Base-by-base conservation (phyloP, 2,113 vertebrate species). In the Donacobius atricapilla region DNA sequence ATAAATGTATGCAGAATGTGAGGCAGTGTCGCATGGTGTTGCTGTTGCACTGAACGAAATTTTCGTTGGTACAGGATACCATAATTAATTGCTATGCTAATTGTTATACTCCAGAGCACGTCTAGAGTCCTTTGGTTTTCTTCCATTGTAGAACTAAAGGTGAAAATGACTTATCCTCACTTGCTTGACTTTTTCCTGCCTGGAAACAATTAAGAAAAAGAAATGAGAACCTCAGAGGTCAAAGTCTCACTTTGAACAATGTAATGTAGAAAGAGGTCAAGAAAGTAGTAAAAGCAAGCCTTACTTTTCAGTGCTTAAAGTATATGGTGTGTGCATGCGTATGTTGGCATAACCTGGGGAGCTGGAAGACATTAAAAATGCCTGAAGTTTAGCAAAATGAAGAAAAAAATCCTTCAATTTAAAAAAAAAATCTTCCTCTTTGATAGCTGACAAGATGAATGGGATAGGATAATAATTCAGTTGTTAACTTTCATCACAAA, bases 41-140 rank as follows among this genome's bases (percentile, higher is more conserved):
- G 91, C 96, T 96, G 35, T 93, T 97, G 89, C 76, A 71, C 86
- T 44, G 77, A 94, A 91, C 42, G 72, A 75, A 81, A 66, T 58
- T 80, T 89, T 44, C 40, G 10, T 71, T 4, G 4, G 65, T 78
- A 50, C 51, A 48, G 47, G 39, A 63, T 88, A 14, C 33, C 21
- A 23, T 24, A 92, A 73, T 93, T 96, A 95, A 93, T 91, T 89
- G 35, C 68, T 84, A 54, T 70, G 56, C 50, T 95, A 92, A 92
- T n/a, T 92, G 83, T 87, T 81, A 64, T 39, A 73, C 71, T 89
- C 83, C 60, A 54, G 69, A 94, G 83, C 64, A 93, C 7, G 4
- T 57, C 60, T 61, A 69, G 60, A 83, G 69, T 77, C 86, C 72
- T 95, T 88, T 68, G 14, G 7, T 31, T 70, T 84, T 92, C 75